phyloP scores from a whole-genome alignment of 2,797 vertebrate species.

The Anniella stebbinsi region DNA sequence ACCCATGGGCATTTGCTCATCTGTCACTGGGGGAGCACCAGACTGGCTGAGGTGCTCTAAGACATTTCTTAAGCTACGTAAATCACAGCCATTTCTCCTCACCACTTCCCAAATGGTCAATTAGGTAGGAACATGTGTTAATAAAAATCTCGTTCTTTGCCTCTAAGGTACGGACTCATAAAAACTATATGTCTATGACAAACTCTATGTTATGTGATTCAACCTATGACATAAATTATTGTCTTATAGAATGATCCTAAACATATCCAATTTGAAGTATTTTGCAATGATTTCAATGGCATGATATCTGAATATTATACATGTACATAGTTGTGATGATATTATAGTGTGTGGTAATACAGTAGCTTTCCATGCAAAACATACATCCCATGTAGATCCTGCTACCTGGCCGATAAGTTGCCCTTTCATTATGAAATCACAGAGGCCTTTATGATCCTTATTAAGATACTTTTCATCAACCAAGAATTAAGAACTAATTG shows the following conservation, averaged over 20 bases:
- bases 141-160: slow-evolving; percentile 83
- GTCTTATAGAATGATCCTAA: slow-evolving; percentile 44
- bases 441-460: too few relatives aligned
- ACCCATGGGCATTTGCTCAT: slow-evolving; percentile 87
- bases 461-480: background rate
- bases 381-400: background rate
- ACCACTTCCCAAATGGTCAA: slow-evolving; percentile 81
- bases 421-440: background rate
- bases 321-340: background rate
- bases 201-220: slow-evolving; percentile 75
- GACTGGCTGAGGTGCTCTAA: slow-evolving; percentile 86
- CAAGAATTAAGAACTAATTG: background rate
- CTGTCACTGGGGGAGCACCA: slow-evolving; percentile 85
- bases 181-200: slow-evolving; percentile 76
- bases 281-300: background rate
- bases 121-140: slow-evolving; percentile 85
- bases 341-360: background rate
- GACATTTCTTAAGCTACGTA: slow-evolving; percentile 84
- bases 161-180: slow-evolving; percentile 81
- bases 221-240: slow-evolving; percentile 79
- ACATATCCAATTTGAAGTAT: background rate
- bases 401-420: background rate
- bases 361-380: background rate
- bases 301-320: background rate
- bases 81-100: slow-evolving; percentile 84